A percentile compares a stretch with the other conserved stretches of the same genome.
Evolutionary conservation across 2,888 invertebrate species (phyloP).

Genomic region (Ceramica pisi): DNA sequence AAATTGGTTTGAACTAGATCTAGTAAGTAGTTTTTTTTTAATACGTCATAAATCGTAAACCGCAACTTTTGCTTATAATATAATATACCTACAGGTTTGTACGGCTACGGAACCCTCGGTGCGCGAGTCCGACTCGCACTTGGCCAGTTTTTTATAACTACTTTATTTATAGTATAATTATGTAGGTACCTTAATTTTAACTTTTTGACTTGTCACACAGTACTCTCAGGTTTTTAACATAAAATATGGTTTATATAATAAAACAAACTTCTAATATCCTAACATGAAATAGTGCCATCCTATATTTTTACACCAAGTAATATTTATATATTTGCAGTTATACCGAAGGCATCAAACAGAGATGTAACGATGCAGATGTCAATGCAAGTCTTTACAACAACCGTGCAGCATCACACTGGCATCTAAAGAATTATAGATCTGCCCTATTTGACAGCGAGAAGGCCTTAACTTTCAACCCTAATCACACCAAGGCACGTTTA

Average conservation of each 20-base stretch:
- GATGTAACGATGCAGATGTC: conserved; percentile 93
- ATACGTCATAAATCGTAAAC: too few species aligned
- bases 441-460: conserved; percentile 95
- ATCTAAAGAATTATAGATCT: conserved; percentile 95
- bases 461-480: conserved; percentile 94
- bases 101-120: too few species aligned
- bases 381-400: conserved; percentile 97
- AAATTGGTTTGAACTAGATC: too few species aligned
- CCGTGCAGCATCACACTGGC: conserved; percentile 96
- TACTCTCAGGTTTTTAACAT: not conserved
- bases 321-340: conserved; percentile 90
- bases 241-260: too few species aligned
- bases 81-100: too few species aligned
- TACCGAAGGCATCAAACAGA: conserved; percentile 96
- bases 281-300: not conserved
- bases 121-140: too few species aligned
- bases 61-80: too few species aligned
- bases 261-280: not conserved
- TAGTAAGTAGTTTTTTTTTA: too few species aligned
- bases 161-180: too few species aligned
- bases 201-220: not conserved
- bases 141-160: too few species aligned
- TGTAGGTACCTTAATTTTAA: too few species aligned
- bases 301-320: conserved; percentile 19
- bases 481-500: conserved; percentile 94